phyloP scores from a whole-genome alignment of 2,888 invertebrate species.

The Limnephilus auricula region DNA sequence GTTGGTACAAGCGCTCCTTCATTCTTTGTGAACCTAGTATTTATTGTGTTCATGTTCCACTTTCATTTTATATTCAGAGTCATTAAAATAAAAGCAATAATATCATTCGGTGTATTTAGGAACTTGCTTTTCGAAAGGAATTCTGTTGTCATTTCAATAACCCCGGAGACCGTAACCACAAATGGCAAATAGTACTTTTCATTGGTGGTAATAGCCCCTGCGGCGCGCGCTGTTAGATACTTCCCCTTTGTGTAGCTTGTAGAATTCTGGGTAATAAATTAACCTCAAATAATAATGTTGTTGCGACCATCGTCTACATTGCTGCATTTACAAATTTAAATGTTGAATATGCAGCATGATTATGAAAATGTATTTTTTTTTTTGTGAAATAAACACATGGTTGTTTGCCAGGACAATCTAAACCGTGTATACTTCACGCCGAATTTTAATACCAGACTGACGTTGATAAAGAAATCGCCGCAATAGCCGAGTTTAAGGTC shows the following conservation, averaged over 20 bases:
- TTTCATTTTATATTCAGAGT: no score
- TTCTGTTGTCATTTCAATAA: background rate
- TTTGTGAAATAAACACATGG: no score
- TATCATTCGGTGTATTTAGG: background rate
- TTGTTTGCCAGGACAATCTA: no score
- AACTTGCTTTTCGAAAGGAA: background rate
- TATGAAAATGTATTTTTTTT: background rate
- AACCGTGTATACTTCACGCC: no score
- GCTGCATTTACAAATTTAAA: background rate
- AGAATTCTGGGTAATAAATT: background rate
- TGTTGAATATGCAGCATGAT: background rate
- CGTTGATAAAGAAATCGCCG: no score
- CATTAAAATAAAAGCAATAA: background rate
- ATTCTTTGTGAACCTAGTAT: no score
- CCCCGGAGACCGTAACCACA: background rate
- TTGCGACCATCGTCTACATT: background rate
- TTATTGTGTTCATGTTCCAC: no score
- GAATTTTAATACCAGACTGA: no score
- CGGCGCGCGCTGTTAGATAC: background rate
- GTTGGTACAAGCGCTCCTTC: no score
- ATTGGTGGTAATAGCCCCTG: constrained; percentile 2
- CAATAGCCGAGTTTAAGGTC: no score
- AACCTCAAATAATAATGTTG: background rate
- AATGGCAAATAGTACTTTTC: background rate
- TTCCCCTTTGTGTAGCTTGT: background rate